Percentiles rank a stretch among this genome's conserved stretches.
Evolutionary conservation across 2,888 invertebrate genomes (phyloP).

Genomic region (Ischnus inquisitorius): DNA sequence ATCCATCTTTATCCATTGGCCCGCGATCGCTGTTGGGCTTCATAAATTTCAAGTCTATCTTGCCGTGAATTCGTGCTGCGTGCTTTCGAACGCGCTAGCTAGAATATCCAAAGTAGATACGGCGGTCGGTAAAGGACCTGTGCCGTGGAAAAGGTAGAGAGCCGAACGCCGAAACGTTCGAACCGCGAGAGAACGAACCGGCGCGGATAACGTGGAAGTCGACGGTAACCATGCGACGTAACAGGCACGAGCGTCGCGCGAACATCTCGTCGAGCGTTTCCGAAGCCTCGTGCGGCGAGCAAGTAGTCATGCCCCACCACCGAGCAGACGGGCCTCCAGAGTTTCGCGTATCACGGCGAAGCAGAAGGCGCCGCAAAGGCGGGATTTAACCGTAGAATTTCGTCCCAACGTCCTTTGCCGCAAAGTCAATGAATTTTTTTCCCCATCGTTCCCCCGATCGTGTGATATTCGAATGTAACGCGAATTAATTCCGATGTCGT

Average conservation of each 20-base stretch:
- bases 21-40: background rate
- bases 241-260: slow-evolving; percentile 28
- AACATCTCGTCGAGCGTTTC: slow-evolving; percentile 19
- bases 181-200: slow-evolving; percentile 8
- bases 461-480: slow-evolving; percentile 5
- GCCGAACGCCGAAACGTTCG: background rate
- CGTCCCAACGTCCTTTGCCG: slow-evolving; percentile 8
- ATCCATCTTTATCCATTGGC: slow-evolving; percentile 12
- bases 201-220: slow-evolving; percentile 30
- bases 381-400: slow-evolving; percentile 9
- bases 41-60: background rate
- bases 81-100: background rate
- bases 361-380: background rate
- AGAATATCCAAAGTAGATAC: slow-evolving; percentile 42
- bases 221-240: slow-evolving; percentile 14
- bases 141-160: slow-evolving; percentile 43
- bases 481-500: background rate
- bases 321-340: slow-evolving; percentile 63
- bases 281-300: slow-evolving; percentile 7
- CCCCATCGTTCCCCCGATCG: background rate
- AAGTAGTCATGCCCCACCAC: slow-evolving; percentile 53
- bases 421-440: background rate
- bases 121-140: slow-evolving; percentile 1
- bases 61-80: background rate
- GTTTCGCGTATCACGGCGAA: slow-evolving; percentile 61